phyloP scores from a whole-genome alignment of 64 coral and sea anemone species.

The Dendrophyllia cribrosa region DNA sequence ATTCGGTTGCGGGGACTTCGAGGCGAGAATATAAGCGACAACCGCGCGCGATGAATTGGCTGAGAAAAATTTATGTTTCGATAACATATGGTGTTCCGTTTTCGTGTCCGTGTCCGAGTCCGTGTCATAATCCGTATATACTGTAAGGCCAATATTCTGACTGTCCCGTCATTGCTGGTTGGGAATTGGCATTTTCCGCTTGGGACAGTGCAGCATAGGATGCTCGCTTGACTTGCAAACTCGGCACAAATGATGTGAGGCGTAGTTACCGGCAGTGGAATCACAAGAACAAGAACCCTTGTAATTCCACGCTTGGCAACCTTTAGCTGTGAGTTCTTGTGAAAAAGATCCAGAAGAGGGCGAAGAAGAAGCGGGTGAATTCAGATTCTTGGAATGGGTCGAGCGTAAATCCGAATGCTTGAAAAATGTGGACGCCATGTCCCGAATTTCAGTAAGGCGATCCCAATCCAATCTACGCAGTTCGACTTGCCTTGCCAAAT shows the following conservation, averaged over 20 bases:
- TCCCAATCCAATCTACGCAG: too few species aligned
- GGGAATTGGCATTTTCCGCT: slow-evolving; percentile 21
- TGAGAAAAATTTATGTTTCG: not conserved
- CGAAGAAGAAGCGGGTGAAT: not conserved
- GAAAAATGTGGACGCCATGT: too few species aligned
- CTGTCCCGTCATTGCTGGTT: not conserved
- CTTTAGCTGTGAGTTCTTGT: not conserved
- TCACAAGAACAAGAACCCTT: slow-evolving; percentile 10
- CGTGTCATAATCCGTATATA: not conserved
- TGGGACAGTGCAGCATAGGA: too few species aligned
- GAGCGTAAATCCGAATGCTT: too few species aligned
- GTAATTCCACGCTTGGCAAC: slow-evolving; percentile 40
- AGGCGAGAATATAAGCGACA: slow-evolving; percentile 22
- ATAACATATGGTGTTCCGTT: not conserved
- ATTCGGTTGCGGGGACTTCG: not conserved
- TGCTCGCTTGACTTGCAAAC: slow-evolving; percentile 32
- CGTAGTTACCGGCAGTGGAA: slow-evolving; percentile 1
- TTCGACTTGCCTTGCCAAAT: too few species aligned
- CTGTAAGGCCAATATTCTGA: not conserved
- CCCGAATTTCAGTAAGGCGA: too few species aligned
- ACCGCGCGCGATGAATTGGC: not conserved
- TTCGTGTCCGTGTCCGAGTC: slow-evolving; percentile 5
- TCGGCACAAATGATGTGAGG: not conserved
- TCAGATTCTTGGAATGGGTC: not conserved
- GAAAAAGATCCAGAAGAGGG: not conserved